Evolutionary conservation across 2,797 vertebrate genomes (phyloP), one percentile per base, ranked within the genome.

Genomic region (Lacerta agilis): DNA sequence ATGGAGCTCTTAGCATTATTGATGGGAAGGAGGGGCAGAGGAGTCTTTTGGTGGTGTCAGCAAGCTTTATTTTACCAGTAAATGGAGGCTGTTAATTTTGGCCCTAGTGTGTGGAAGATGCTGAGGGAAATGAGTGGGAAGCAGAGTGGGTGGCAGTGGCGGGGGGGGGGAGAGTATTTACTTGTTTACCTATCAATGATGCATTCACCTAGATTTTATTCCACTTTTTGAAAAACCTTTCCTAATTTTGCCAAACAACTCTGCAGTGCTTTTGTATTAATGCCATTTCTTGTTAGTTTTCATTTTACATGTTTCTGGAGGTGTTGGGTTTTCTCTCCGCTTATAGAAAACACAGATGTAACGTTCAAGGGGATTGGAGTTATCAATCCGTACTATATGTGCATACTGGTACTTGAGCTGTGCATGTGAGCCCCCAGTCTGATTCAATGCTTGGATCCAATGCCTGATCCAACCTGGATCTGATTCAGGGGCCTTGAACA

Each of bases 71-170:
- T 95, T 95, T 92, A 89, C 89, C 90, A 86, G 92, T 92, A 95
- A 95, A 94, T 90, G 94, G 91, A 89, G 82, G 89, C 87, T 90
- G 91, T 93, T 90, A 94, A 95, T 87, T 93, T 93, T 92, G 94
- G 92, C 93, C 92, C 0, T 0, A 82, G 38, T 23, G 89, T 92
- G 29, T n/a, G 89, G 89, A 92, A 91, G 88, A 76, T 23, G 79
- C 20, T 25, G 61, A 69, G 23, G 29, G 67, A 13, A 69, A 27
- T 25, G 38, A 18, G 41, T 38, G 13, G 71, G 72, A 38, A 33
- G 45, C 4, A 3, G 29, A 8, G 67, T 25, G 29, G 67, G 67
- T 4, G 67, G 49, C 49, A 55, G 67, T 27, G 67, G 67, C 20
- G n/a, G 67, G 20, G 58, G 49, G 3, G 5, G 7, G 33, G 33